Conservation (phyloP, 2,113 vertebrate species). For the Bubo bubo region DNA sequence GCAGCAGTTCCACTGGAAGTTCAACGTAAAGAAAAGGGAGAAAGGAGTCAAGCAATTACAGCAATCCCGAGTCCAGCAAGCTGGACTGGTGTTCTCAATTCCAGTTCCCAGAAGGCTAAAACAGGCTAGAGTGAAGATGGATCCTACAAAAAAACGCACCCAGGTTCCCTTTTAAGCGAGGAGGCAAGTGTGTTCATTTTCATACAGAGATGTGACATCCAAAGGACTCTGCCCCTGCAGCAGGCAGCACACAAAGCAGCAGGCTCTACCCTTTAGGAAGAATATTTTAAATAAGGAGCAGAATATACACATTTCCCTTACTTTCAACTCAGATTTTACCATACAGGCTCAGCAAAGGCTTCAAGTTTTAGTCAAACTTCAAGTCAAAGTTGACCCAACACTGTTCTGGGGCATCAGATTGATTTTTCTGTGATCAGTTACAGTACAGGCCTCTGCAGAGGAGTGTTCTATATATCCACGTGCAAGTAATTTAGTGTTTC, state of each 20-base stretch:
- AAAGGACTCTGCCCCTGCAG: neutral
- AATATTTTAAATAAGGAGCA: neutral
- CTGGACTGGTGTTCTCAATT: neutral
- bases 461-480: rapidly evolving
- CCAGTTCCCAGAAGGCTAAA: neutral
- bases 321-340: neutral
- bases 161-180: neutral
- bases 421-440: neutral
- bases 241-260: neutral
- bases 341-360: neutral
- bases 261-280: neutral
- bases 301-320: neutral
- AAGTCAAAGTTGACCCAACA: neutral
- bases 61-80: neutral
- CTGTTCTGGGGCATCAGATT: neutral
- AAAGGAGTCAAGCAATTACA: neutral
- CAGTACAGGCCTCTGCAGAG: neutral
- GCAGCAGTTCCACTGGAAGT: neutral
- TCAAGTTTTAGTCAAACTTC: neutral
- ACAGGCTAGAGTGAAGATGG: neutral
- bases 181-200: neutral
- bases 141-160: neutral
- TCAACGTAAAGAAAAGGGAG: neutral
- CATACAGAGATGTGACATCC: rapidly evolving
- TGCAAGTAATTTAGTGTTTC: neutral